Conservation (phyloP, 1,140 invertebrate species). For the Potamilus streckersoni region DNA sequence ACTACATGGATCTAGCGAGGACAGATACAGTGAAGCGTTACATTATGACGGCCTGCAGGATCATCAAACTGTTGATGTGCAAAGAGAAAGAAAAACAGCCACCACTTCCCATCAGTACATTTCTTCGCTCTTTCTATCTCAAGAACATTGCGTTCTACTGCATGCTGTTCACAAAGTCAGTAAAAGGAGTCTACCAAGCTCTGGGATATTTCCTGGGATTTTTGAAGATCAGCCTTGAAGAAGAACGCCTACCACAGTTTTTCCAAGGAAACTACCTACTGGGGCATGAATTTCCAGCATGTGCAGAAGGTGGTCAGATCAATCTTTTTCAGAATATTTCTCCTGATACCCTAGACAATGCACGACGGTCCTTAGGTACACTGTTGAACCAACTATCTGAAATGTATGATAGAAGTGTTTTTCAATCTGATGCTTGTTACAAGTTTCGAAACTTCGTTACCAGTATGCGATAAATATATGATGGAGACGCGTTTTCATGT, state of each 20-base stretch:
- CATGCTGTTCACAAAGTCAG: not conserved
- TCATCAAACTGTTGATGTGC: not conserved
- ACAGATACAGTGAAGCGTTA: not conserved
- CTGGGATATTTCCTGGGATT: slow-evolving; percentile 1
- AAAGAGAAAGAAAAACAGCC: not conserved
- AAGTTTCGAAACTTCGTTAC: no score
- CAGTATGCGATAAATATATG: no score
- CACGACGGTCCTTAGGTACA: no score
- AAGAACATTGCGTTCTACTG: slow-evolving; percentile 17
- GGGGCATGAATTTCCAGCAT: not conserved
- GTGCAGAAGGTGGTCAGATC: not conserved
- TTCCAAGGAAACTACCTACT: not conserved
- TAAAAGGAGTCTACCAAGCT: not conserved
- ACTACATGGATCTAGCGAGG: slow-evolving; percentile 3
- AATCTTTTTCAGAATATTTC: no score
- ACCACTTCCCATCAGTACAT: slow-evolving; percentile 4
- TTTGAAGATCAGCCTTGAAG: not conserved
- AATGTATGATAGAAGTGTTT: no score
- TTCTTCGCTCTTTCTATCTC: slow-evolving; percentile 18
- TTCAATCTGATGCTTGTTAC: no score
- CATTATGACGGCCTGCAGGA: slow-evolving; percentile 4
- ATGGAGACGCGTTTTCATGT: no score
- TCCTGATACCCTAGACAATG: no score
- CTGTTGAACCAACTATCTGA: no score
- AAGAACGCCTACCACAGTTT: not conserved